Evolutionary conservation across 2,113 vertebrate genomes (phyloP), one percentile per base, ranked within the genome.

Genomic region (Bos javanicus): DNA sequence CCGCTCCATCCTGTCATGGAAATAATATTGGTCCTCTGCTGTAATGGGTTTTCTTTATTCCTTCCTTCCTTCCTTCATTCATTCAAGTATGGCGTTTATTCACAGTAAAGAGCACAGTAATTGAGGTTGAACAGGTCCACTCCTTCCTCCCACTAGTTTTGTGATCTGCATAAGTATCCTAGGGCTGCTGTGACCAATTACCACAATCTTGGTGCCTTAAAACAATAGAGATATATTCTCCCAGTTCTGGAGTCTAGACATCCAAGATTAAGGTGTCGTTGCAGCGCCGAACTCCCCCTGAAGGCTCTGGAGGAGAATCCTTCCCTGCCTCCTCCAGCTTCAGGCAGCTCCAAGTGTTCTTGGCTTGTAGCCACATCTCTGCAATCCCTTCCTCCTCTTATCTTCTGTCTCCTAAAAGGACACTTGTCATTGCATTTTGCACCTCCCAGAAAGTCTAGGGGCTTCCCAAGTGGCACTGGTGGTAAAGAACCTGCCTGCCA

Each of bases 261-360:
- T n/a, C 50, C 76, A 48, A 39, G 33, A 16, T 21, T 6, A 39
- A 43, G 13, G 11, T 12, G 13, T 67, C 2, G 7, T 26, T 7
- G 0, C 16, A 4, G 13, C 10, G 2, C 90, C 3, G 0, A 8
- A 2, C 21, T 76, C 54, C 28, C 10, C 33, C 21, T 16, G 33
- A 21, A 33, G 17, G 48, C 46, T 84, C 39, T 50, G 7, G 3
- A 64, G 33, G 39, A 67, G 50, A 26, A 54, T 1, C 16, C 28
- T 78, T 26, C 30, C 74, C 80, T 9, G 10, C 21, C 39, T 54
- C n/a, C 43, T 52, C 16, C 19, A 25, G 76, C 60, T 92, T 23
- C 74, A 2, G 39, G 48, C 19, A 43, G n/a, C 48, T 16, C 26
- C 17, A 36, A 7, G 36, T 8, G 1, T 15, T 25, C 21, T 23